phyloP scores from a whole-genome alignment of 1,140 invertebrate species.

The Magallana angulata region DNA sequence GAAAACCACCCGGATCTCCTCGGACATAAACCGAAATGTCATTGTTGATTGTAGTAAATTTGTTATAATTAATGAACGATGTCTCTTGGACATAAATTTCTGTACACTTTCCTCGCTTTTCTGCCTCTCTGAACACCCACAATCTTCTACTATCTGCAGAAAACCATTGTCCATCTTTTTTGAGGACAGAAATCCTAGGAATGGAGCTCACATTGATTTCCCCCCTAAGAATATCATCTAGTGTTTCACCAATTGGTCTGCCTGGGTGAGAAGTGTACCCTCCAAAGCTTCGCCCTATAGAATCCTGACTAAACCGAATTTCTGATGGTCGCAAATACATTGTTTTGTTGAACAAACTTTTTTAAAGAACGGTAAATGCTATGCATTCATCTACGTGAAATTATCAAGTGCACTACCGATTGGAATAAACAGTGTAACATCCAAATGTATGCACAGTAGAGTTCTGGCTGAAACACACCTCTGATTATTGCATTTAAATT shows the following conservation, averaged over 20 bases:
- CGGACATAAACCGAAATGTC: slow-evolving; percentile 5
- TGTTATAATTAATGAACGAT: slow-evolving; percentile 31
- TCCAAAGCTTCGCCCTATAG: slow-evolving; percentile 42
- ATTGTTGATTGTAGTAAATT: slow-evolving; percentile 45
- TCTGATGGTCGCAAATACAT: slow-evolving; percentile 49
- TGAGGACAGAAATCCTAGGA: slow-evolving; percentile 34
- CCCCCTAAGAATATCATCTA: slow-evolving; percentile 43
- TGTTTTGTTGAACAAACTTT: too few species aligned
- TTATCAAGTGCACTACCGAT: too few species aligned
- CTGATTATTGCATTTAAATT: too few species aligned
- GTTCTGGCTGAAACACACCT: too few species aligned
- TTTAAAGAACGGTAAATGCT: too few species aligned
- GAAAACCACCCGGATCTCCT: slow-evolving; percentile 7
- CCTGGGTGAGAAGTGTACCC: neutral
- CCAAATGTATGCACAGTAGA: too few species aligned
- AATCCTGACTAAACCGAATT: slow-evolving; percentile 52
- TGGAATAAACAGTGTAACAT: too few species aligned
- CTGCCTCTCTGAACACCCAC: slow-evolving; percentile 52
- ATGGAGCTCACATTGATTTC: slow-evolving; percentile 23
- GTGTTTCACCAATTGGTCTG: slow-evolving; percentile 24
- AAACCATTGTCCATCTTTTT: slow-evolving; percentile 42
- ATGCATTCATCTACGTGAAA: too few species aligned
- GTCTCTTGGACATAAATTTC: slow-evolving; percentile 37
- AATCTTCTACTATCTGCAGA: slow-evolving; percentile 54
- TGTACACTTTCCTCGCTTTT: slow-evolving; percentile 43